Percentiles rank a stretch among this genome's conserved stretches.
Conservation (phyloP, 1,140 invertebrate genomes). For the Marisa cornuarietis region DNA sequence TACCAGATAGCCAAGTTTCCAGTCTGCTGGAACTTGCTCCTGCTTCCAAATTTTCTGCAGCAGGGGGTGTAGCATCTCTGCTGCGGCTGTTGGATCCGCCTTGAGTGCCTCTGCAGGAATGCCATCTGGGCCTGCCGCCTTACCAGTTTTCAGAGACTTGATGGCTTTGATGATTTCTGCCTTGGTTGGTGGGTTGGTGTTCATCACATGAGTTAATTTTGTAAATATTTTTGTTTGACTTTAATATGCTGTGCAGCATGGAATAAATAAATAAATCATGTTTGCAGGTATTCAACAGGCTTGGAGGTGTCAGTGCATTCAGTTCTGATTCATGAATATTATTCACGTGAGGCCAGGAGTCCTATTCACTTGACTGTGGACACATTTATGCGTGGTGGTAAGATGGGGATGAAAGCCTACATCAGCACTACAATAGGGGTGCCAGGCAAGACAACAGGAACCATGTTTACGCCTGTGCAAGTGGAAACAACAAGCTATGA, state of each 20-base stretch:
- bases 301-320: constrained; percentile 96
- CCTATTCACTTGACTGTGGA: constrained; percentile 95
- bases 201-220: neutral
- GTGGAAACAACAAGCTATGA: constrained; percentile 76
- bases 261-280: neutral
- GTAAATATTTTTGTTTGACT: neutral
- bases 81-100: no score
- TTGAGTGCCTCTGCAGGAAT: no score
- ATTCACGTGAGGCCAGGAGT: constrained; percentile 87
- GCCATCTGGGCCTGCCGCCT: no score
- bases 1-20: no score
- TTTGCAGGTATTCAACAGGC: constrained; percentile 79
- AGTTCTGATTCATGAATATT: constrained; percentile 97
- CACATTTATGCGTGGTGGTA: constrained; percentile 81
- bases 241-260: neutral
- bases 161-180: no score
- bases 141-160: no score
- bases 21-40: no score
- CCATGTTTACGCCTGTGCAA: constrained; percentile 92
- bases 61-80: no score
- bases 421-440: constrained; percentile 79
- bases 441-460: constrained; percentile 89
- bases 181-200: no score
- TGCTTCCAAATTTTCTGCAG: no score
- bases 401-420: constrained; percentile 92